Evolutionary conservation across 2,888 invertebrate genomes (phyloP).

Genomic region (Endomychus coccineus): DNA sequence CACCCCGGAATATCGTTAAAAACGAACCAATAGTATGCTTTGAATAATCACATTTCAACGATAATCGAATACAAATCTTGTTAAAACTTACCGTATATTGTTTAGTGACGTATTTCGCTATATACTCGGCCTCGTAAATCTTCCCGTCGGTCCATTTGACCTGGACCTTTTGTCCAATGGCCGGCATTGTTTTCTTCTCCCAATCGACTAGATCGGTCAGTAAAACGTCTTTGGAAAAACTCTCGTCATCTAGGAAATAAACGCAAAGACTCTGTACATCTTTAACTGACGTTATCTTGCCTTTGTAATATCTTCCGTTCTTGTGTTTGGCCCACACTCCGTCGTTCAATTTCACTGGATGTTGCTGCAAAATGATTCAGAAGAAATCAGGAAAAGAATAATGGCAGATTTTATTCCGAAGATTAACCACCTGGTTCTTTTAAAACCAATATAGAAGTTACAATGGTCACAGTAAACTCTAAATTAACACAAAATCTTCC

Average conservation of each 20-base stretch:
- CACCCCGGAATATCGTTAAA: too few relatives aligned
- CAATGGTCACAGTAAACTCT: too few relatives aligned
- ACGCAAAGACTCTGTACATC: constrained; percentile 51
- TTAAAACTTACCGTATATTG: constrained; percentile 44
- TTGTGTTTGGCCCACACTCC: constrained; percentile 56
- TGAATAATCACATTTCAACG: too few relatives aligned
- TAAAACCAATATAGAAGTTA: too few relatives aligned
- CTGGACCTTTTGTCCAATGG: constrained; percentile 44
- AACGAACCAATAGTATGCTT: too few relatives aligned
- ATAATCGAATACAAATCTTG: too few relatives aligned
- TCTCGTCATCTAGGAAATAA: constrained; percentile 54
- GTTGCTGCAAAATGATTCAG: background rate
- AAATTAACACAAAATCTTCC: too few relatives aligned
- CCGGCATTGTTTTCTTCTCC: constrained; percentile 31
- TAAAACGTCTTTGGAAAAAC: constrained; percentile 52
- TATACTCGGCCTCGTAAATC: constrained; percentile 44
- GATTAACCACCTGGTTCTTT: too few relatives aligned
- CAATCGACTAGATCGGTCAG: constrained; percentile 48
- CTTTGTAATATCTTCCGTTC: constrained; percentile 53
- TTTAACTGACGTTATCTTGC: constrained; percentile 45
- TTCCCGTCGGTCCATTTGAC: constrained; percentile 52
- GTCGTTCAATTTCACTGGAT: constrained; percentile 27
- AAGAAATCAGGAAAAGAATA: too few relatives aligned
- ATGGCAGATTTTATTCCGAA: too few relatives aligned
- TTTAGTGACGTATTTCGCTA: constrained; percentile 22